Percentiles rank a stretch among this genome's conserved stretches.
Evolutionary conservation across 2,797 vertebrate genomes (phyloP).

Genomic region (Onychomys arenicola): DNA sequence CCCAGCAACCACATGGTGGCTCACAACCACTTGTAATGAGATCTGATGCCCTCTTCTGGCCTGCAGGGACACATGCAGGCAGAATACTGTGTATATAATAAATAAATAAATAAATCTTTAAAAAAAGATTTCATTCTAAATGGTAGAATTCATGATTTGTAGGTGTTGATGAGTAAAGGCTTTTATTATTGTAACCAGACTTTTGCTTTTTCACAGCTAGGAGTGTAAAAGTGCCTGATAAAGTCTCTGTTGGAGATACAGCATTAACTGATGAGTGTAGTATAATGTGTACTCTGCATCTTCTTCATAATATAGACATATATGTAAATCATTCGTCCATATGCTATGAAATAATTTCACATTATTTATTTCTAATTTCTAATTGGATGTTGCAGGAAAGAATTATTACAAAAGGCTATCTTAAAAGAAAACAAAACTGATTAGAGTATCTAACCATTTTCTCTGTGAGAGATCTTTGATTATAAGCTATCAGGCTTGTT

Average conservation of each 20-base stretch:
- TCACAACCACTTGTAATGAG: no score
- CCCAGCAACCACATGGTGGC: no score
- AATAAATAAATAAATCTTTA: no score
- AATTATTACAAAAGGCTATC: neutral
- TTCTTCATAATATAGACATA: neutral
- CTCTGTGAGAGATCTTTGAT: neutral
- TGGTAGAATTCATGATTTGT: neutral
- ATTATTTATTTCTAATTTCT: conserved; percentile 14
- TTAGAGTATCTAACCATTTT: conserved; percentile 17
- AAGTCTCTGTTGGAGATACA: neutral
- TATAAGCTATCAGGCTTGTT: neutral
- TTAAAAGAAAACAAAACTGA: conserved; percentile 9
- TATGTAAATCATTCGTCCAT: neutral
- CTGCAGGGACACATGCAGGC: no score
- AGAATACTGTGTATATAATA: no score
- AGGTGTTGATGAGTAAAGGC: neutral
- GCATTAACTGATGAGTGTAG: neutral
- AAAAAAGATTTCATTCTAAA: conserved; percentile 12
- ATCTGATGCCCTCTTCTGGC: no score
- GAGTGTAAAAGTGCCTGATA: neutral
- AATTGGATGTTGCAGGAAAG: conserved; percentile 31
- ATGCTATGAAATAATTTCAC: neutral
- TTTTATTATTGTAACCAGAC: conserved; percentile 22
- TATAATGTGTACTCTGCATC: neutral
- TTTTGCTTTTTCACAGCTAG: neutral